phyloP scores from a whole-genome alignment of 2,797 vertebrate genomes.

The Psittacula derbiana region DNA sequence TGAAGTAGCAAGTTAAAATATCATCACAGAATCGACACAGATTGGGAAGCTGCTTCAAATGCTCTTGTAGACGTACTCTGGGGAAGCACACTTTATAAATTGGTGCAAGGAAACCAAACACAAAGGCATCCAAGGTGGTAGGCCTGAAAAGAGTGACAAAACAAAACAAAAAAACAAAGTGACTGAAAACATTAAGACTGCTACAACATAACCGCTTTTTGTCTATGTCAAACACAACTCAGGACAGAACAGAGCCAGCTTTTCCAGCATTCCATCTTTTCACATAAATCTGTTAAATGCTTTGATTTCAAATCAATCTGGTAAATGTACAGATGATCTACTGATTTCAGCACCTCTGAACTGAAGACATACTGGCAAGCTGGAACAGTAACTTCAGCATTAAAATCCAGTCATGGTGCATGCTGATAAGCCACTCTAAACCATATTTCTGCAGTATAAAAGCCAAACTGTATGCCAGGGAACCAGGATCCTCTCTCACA shows the following conservation, averaged over 20 bases:
- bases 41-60: conserved; percentile 93
- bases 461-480: neutral
- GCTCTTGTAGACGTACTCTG: conserved; percentile 89
- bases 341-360: neutral
- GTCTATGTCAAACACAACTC: neutral
- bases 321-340: neutral
- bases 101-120: conserved; percentile 93
- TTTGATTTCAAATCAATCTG: neutral
- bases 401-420: neutral
- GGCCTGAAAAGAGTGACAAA: conserved; percentile 78
- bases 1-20: conserved; percentile 88
- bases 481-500: neutral
- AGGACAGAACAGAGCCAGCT: neutral
- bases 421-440: neutral
- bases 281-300: neutral
- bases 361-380: neutral
- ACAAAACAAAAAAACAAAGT: neutral
- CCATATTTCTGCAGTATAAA: neutral
- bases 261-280: neutral
- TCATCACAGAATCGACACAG: conserved; percentile 91
- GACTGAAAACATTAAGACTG: neutral
- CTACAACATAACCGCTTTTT: neutral
- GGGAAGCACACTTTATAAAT: conserved; percentile 89
- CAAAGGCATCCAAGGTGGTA: conserved; percentile 93
- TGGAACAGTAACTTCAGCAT: neutral